phyloP scores from a whole-genome alignment of 53 echinoderm and acorn worm genomes.

The Antedon mediterranea region DNA sequence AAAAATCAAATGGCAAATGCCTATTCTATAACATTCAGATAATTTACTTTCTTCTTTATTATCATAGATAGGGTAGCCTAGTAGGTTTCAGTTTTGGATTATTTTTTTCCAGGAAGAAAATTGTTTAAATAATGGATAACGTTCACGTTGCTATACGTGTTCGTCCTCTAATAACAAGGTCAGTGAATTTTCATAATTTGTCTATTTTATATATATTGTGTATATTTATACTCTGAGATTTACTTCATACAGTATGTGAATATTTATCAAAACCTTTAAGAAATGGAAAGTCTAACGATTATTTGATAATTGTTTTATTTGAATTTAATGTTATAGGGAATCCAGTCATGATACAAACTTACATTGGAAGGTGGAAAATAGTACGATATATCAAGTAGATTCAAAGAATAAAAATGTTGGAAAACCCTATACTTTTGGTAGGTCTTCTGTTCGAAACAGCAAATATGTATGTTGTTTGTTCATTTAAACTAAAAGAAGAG shows the following conservation, averaged over 20 bases:
- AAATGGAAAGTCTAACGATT: no score
- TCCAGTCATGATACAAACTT: slow-evolving; percentile 19
- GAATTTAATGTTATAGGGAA: slow-evolving; percentile 42
- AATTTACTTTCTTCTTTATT: no score
- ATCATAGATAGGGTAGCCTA: no score
- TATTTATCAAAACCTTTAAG: no score
- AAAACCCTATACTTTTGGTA: slow-evolving; percentile 64
- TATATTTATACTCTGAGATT: no score
- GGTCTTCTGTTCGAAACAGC: neutral
- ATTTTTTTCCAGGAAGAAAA: neutral
- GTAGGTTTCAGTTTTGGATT: neutral
- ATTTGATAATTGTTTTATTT: no score
- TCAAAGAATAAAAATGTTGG: slow-evolving; percentile 20
- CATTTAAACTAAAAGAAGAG: no score
- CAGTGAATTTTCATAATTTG: neutral
- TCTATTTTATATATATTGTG: no score
- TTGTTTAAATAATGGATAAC: slow-evolving; percentile 34
- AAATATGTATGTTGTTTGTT: neutral
- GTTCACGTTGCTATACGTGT: slow-evolving; percentile 71
- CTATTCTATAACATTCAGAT: no score
- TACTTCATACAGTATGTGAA: no score
- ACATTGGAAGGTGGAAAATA: slow-evolving; percentile 51
- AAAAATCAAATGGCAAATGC: no score
- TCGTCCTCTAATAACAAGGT: slow-evolving; percentile 68
- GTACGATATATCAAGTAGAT: slow-evolving; percentile 35